Evolutionary conservation across 2,888 invertebrate species (phyloP), one percentile per base, ranked within the genome.

Genomic region (Lapara coniferarum): DNA sequence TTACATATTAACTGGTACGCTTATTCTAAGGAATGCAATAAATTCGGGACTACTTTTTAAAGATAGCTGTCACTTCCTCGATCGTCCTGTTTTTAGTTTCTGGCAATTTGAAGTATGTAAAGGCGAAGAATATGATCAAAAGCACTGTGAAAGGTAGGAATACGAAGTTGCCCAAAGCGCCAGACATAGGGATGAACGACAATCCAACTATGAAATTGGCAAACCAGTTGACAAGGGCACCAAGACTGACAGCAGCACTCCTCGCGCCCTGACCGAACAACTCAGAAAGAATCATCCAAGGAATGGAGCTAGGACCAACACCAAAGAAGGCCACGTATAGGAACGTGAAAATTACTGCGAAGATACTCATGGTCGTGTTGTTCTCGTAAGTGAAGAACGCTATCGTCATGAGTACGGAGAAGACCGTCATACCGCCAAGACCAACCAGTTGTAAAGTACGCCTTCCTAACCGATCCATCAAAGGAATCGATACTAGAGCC

Each of bases 401-500:
- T 46, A 93, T 78, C 0, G 96, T 96, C 92, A 96, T 96, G 73
- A 96, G 94, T 72, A 96, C 94, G 69, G 96, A 96, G 86, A 95
- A 96, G 66, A 96, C 89, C 69, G 96, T 95, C 96, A 96, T 97
- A 66, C 96, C 96, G 7, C 94, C 96, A 2, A 97, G 94, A 66
- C 97, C 97, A 67, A 94, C 94, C 44, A 97, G 91, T 83, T 96
- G 96, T 66, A 97, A 89, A 0, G 96, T 96, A 67, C 96, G 93
- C 72, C 97, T 89, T 13, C 97, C 97, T 57, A 96, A 92, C 19
- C 95, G 92, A 83, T 97, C 97, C 95, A 97, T 96, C 75, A 97
- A 84, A n/a, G 96, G 96, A 72, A 97, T 96, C 10, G 96, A 96
- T 8, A 96, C 95, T n/a, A 97, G 85, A 6, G 97, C 96, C 96